Evolutionary conservation across 2,888 invertebrate species (phyloP).

Genomic region (Nematopogon swammerdamellus): DNA sequence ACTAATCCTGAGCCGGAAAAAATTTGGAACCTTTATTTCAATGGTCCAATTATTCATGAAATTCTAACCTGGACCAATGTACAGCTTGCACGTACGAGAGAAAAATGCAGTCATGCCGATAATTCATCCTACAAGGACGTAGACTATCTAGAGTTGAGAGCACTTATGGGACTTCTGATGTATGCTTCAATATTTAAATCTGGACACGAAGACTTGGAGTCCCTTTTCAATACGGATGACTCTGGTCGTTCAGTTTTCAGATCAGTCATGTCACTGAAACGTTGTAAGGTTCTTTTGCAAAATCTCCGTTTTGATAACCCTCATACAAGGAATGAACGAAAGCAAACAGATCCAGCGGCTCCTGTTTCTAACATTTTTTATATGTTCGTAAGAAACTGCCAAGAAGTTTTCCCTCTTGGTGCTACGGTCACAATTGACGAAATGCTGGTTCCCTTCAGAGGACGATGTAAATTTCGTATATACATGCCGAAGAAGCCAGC

Average conservation of each 20-base stretch:
- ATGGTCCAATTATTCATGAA: neutral
- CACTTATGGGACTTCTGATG: neutral
- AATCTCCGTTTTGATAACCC: neutral
- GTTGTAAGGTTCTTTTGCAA: neutral
- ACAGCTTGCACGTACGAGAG: neutral
- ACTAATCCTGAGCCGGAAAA: neutral
- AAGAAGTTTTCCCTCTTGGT: neutral
- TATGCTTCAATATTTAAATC: neutral
- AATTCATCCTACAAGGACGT: neutral
- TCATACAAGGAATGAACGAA: neutral
- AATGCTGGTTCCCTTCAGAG: neutral
- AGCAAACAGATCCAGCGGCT: neutral
- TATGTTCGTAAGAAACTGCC: neutral
- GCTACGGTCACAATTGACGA: neutral
- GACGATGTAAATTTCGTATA: neutral
- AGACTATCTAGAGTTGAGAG: neutral
- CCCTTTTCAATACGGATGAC: neutral
- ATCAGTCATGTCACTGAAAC: neutral
- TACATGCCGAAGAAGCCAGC: neutral
- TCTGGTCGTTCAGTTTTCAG: neutral
- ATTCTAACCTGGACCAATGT: neutral
- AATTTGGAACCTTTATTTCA: neutral
- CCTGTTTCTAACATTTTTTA: neutral
- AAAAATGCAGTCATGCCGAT: neutral
- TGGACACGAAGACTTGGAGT: neutral